These are phyloP conservation scores for Morpho achilles DNA, from an alignment of 2,888 invertebrate genomes.

Conservation along the genomic window DNA sequence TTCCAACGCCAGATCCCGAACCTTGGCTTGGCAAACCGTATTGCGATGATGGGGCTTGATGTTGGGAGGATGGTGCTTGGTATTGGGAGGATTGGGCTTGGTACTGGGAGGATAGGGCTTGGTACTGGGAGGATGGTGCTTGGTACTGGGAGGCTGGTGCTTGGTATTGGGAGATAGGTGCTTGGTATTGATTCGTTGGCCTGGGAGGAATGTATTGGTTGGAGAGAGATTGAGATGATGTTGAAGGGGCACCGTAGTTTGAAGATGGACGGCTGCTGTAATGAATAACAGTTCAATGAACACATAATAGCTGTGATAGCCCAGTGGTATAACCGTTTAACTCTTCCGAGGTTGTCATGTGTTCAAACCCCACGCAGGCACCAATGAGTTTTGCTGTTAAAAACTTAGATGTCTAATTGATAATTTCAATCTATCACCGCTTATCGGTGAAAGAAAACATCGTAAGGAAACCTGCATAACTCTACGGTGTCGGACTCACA, in stretches of 20 bases:
- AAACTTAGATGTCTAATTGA: no score
- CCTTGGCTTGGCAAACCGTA: conserved; percentile 33
- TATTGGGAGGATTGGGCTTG: conserved; percentile 32
- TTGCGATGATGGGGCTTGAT: conserved; percentile 32
- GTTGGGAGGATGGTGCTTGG: conserved; percentile 32
- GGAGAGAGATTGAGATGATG: conserved; percentile 28
- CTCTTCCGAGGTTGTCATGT: no score
- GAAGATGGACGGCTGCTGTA: conserved; percentile 47
- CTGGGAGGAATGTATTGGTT: conserved; percentile 34
- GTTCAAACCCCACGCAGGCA: no score
- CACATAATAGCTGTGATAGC: no score
- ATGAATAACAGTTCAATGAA: neutral
- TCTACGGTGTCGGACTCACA: no score
- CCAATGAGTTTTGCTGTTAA: no score
- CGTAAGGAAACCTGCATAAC: no score
- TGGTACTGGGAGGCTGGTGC: conserved; percentile 13
- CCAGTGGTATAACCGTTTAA: no score
- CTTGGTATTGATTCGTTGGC: conserved; percentile 13
- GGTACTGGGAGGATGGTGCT: conserved; percentile 15
- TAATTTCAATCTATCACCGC: no score
- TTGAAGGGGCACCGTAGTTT: conserved; percentile 60
- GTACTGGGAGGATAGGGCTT: conserved; percentile 29
- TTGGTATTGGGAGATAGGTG: conserved; percentile 10
- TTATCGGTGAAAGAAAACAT: no score
- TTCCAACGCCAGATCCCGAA: conserved; percentile 15